Evolutionary conservation across 2,888 invertebrate species (phyloP), one percentile per base, ranked within the genome.

Genomic region (Entomobrya proxima): DNA sequence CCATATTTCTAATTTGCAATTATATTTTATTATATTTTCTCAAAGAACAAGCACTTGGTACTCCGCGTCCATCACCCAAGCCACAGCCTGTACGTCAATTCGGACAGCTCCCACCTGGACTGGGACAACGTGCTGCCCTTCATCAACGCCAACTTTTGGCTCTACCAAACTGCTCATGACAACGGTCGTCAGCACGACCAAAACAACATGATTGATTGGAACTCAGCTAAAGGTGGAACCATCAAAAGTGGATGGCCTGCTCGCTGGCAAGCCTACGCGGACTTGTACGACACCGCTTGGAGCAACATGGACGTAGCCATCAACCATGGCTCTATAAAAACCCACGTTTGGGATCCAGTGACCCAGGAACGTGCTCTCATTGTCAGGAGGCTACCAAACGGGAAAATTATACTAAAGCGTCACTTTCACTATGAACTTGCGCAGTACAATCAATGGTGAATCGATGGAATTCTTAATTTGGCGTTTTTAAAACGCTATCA

Each of bases 91-190:
- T 15, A 15, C 30, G 30, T 7, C 32, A 18, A 3, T 13, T 11
- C 9, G 6, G 27, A 9, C 13, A 21, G 5, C 27, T 11, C 13
- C 58, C 30, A 61, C 30, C 30, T 61, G 27, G 58, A 61, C 13
- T 61, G 58, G 58, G 30, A 61, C 58, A 27, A 30, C 3, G 58
- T n/a, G 2, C 27, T 61, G 6, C 58, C 58, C 27, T 61, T 61
- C n/a, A 61, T 61, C 27, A 61, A 61, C 32, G 30, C 58, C 58
- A 61, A 61, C 15, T 61, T 61, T 61, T 61, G 30, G 15, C 11
- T 9, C 27, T 61, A 27, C n/a, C 58, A 61, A 15, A n/a, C 15
- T 15, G 13, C 30, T 15, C 18, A 6, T 15, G 13, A 1, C 4
- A 2, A 15, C 1, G 15, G 4, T 1, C 1, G n/a, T 3, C 3